Conservation (phyloP, 2,797 vertebrate species). For the Crotalus adamanteus region DNA sequence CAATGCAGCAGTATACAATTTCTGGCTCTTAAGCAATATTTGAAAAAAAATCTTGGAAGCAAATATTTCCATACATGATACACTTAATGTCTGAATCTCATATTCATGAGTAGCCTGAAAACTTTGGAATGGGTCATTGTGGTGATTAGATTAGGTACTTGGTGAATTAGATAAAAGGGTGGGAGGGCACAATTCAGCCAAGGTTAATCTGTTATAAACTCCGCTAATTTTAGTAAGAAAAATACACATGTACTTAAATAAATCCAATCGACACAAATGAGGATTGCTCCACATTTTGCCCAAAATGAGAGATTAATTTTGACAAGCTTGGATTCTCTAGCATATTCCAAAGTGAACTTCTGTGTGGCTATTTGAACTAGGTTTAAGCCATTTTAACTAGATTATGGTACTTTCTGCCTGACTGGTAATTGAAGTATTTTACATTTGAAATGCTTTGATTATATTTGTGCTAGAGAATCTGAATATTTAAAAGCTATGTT, state of each 20-base stretch:
- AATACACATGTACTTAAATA: neutral
- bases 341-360: neutral
- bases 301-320: neutral
- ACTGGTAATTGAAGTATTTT: neutral
- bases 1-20: neutral
- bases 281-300: neutral
- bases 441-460: neutral
- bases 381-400: neutral
- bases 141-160: neutral
- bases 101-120: neutral
- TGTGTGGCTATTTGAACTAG: neutral
- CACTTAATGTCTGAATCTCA: neutral
- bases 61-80: neutral
- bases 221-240: neutral
- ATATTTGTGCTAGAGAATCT: neutral
- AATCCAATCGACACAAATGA: neutral
- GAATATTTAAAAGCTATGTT: constrained; percentile 1
- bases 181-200: neutral
- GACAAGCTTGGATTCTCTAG: neutral
- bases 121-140: neutral
- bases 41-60: neutral
- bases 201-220: neutral
- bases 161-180: neutral
- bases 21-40: neutral
- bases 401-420: neutral